Base-by-base conservation (phyloP, 1,140 invertebrate species). In the Saxidomus purpurata region DNA sequence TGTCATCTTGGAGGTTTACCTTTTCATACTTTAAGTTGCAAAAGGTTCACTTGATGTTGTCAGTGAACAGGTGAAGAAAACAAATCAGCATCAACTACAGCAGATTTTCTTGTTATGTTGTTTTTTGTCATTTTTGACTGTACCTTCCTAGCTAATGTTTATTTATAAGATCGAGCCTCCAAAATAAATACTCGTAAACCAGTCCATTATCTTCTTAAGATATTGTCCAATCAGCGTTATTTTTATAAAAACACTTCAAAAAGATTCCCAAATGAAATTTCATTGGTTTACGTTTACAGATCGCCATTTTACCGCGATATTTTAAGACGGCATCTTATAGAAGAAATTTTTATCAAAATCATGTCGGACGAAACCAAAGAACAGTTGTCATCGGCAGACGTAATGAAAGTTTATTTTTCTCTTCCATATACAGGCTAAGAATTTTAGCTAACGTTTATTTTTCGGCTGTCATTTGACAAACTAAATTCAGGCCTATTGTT, bases 251-350 rank as follows among this genome's bases (percentile, higher is more conserved):
- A 31, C 11, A 11, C 6, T 63, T 19, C 25, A 40, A 49, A 31
- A 8, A 3, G 22, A 0, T 52, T 76, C 34, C 40, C 36, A 11
- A 13, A 55, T 25, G 25, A 38, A 38, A 61, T 87, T 79, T 77
- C 13, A 87, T 87, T 87, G 85, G 85, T 63, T 22, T 0, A 63
- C 31, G 28, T 19, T 25, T 17, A 19, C 11, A 38, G 52, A 36
- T 87, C 85, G 85, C 85, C 85, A 87, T 87, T 87, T 87, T 87
- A 67, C 85, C 85, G 85, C 85, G 85, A 79, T 87, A 87, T 87
- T 87, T 87, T 74, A 59, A 63, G 49, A 63, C 61, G 76, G 43
- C 76, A 34, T 6, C 55, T 55, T 79, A 31, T 34, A 36, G 34
- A 40, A 79, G 38, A 63, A 61, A 79, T 63, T 52, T 85, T 85